These are phyloP conservation scores for Drosophila sucinea DNA, from an alignment of 1,140 invertebrate species.

Conservation along the genomic window DNA sequence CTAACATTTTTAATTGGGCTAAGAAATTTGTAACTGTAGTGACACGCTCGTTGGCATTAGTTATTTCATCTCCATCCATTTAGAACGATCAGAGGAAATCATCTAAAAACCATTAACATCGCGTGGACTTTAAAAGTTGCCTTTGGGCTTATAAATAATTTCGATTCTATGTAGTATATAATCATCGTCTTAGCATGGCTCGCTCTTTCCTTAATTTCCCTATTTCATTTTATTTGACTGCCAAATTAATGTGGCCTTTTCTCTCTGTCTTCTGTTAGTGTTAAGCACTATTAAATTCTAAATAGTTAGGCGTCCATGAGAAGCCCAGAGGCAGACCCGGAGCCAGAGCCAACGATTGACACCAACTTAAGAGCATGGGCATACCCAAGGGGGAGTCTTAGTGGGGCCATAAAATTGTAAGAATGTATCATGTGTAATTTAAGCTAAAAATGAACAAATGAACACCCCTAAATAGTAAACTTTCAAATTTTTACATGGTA, in stretches of 20 bases:
- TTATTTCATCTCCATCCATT: neutral
- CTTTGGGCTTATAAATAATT: constrained; percentile 16
- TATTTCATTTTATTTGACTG: constrained; percentile 44
- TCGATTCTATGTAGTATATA: neutral
- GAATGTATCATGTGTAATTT: too few species aligned
- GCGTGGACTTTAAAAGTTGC: neutral
- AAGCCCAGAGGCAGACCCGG: constrained; percentile 38
- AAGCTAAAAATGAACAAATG: too few species aligned
- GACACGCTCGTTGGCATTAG: too few species aligned
- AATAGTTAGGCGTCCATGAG: constrained; percentile 59
- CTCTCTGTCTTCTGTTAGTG: constrained; percentile 46
- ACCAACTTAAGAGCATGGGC: neutral
- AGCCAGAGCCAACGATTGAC: constrained; percentile 4
- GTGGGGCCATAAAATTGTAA: neutral
- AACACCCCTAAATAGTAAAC: too few species aligned
- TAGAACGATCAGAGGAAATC: neutral
- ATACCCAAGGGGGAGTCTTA: neutral
- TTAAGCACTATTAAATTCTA: constrained; percentile 63
- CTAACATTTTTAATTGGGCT: neutral
- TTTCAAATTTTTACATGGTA: too few species aligned
- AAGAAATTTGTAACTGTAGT: neutral
- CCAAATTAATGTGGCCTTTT: constrained; percentile 57
- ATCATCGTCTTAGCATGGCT: constrained; percentile 28
- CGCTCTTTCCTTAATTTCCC: constrained; percentile 11
- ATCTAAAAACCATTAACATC: neutral